Evolutionary conservation across 2,797 vertebrate genomes (phyloP), one percentile per base, ranked within the genome.

Genomic region (Hyperoplus immaculatus): DNA sequence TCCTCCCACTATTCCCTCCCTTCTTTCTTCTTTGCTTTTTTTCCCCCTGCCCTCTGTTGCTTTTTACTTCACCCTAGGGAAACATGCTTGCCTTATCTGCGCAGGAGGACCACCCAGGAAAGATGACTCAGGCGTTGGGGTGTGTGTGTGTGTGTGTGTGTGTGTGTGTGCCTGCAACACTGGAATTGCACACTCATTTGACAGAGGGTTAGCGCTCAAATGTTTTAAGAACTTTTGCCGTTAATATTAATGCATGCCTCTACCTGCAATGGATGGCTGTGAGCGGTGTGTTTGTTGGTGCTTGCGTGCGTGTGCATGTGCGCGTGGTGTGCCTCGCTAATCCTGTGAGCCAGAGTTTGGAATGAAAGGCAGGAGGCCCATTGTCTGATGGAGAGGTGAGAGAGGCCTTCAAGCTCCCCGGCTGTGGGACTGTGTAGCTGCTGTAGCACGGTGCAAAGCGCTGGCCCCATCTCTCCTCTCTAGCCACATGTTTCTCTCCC

Each of bases 21-120:
- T 77, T 85, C 88, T 92, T 90, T 90, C 83, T 91, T 90, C 85
- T 91, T 80, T 80, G 74, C 74, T 78, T 83, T 89, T 84, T 84
- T 83, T 67, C 18, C 78, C 82, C 78, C 82, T 89, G 82, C 91
- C 86, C 90, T 92, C 87, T 93, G 83, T 93, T 93, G 91, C 93
- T 93, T 93, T 29, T 92, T 90, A 90, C 89, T 93, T 93, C 87
- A 92, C 95, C 93, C 93, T 77, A 83, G 91, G 94, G 93, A 94
- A 93, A 92, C 92, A 89, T 91, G 89, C 92, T 93, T 90, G 85
- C 87, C 94, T 95, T 95, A 95, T 95, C 94, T 95, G 90, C 82
- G 71, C 91, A 90, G 87, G 82, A 92, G 91, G 95, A 95, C 95
- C 95, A 96, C 95, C 95, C 94, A 95, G 91, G 94, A 93, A 93